phyloP scores from a whole-genome alignment of 2,888 invertebrate species.

The Chrysolina oricalcia region DNA sequence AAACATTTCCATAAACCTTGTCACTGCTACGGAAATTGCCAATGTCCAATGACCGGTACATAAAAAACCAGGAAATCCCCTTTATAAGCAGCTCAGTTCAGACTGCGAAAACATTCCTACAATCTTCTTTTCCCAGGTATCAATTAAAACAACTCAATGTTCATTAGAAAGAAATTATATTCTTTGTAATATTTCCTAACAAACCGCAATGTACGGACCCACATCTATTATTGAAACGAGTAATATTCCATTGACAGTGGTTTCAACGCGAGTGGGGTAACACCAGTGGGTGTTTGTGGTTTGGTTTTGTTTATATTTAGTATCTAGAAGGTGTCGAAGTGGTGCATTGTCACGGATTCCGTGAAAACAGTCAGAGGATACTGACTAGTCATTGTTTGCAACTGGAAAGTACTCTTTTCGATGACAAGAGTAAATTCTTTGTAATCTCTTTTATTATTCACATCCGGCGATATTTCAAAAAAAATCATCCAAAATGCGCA shows the following conservation, averaged over 20 bases:
- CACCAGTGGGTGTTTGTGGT: constrained; percentile 8
- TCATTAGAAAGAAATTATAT: background rate
- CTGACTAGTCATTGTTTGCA: background rate
- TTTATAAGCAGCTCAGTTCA: background rate
- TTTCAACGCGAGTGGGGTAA: background rate
- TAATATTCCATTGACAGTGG: constrained; percentile 13
- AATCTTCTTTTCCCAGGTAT: background rate
- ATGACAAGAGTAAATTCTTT: background rate
- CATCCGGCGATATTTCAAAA: no score
- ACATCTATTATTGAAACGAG: background rate
- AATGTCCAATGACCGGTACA: background rate
- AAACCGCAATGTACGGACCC: background rate
- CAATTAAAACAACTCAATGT: background rate
- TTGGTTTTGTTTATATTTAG: no score
- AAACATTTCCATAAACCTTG: no score
- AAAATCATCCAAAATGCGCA: no score
- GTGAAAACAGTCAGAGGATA: background rate
- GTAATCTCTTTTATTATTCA: background rate
- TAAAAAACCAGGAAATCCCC: constrained; percentile 6
- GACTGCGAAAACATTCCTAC: background rate
- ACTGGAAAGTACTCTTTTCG: background rate
- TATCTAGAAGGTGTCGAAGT: no score
- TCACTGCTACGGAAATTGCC: background rate
- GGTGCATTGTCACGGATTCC: background rate
- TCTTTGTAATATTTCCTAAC: background rate